Evolutionary conservation across 2,797 vertebrate genomes (phyloP), one percentile per base, ranked within the genome.

Genomic region (Smutsia temminckii): DNA sequence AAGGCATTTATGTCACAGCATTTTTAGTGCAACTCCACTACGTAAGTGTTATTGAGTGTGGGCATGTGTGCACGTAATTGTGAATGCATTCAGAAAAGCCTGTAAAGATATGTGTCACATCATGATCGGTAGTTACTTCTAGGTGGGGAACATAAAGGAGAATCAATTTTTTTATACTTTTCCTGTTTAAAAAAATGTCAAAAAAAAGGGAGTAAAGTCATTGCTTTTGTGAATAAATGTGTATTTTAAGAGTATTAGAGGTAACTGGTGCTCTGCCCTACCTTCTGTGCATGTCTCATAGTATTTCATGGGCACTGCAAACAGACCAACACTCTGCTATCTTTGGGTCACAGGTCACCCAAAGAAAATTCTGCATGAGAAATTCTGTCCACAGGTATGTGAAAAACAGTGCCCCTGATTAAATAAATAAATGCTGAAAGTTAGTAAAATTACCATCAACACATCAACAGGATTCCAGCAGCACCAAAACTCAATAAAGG

Each of bases 391-490:
- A 59, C 57, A 13, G 20, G 27, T 63, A 6, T 42, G 10, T 74
- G 23, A 91, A 20, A 93, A 85, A 85, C 12, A 63, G 9, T 23
- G 37, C 53, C 21, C 3, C 29, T 37, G 40, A 55, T 72, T 61
- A 63, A 92, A 66, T 63, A 69, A 86, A 63, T n/a, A 14, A 5
- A 32, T 57, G 4, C 29, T 68, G 68, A 95, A 91, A 92, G 42
- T n/a, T 85, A 77, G 86, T 74, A 86, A 89, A 91, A 95, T 86
- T 74, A 29, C 17, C 75, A 83, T 63, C 64, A 79, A 42, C 61
- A 93, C 49, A 55, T 68, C 51, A 74, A 75, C 17, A 84, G 27
- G 64, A 93, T 53, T 85, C 63, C 25, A 89, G 21, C 9, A 63
- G 83, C 32, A 83, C 32, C 40, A 32, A 94, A 79, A 90, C 49